A percentile compares a stretch with the other conserved stretches of the same genome.
These are phyloP conservation scores for Drosophila mayaguana DNA, from an alignment of 2,888 invertebrate species.

Conservation along the genomic window DNA sequence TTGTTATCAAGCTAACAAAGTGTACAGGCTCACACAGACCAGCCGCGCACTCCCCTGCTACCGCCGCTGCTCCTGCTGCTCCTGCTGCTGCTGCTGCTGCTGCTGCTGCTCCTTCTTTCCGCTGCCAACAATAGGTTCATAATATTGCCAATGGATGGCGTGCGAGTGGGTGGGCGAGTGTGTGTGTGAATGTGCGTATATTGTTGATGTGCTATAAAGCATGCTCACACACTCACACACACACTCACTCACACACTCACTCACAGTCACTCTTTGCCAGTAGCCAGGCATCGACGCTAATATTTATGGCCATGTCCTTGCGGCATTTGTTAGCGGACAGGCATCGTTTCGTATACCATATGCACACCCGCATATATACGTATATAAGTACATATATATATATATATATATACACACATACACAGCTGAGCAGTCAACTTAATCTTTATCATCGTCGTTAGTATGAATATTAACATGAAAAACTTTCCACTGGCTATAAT, in stretches of 20 bases:
- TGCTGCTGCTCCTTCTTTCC: background rate
- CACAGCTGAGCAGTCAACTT: slow-evolving; percentile 26
- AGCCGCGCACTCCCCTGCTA: background rate
- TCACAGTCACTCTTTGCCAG: background rate
- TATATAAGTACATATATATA: background rate
- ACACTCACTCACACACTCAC: background rate
- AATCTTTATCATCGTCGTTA: slow-evolving; percentile 50
- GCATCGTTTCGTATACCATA: slow-evolving; percentile 23
- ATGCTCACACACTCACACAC: slow-evolving; percentile 3
- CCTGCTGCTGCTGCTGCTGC: background rate
- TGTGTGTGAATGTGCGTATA: slow-evolving; percentile 9
- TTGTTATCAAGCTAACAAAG: slow-evolving; percentile 62
- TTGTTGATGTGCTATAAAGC: slow-evolving; percentile 5
- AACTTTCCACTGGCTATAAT: slow-evolving; percentile 33
- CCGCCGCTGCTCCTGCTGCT: background rate
- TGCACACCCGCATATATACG: background rate
- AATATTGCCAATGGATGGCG: slow-evolving; percentile 44
- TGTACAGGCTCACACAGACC: slow-evolving; percentile 26
- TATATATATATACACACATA: background rate
- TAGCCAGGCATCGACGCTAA: slow-evolving; percentile 41
- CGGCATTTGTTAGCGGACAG: slow-evolving; percentile 45
- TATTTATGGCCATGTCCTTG: slow-evolving; percentile 64
- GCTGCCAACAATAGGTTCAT: slow-evolving; percentile 53
- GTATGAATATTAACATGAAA: slow-evolving; percentile 35
- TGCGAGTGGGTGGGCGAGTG: slow-evolving; percentile 10